Percentiles rank a stretch among this genome's conserved stretches.
These are phyloP conservation scores for Leucoptera coffeella DNA, from an alignment of 2,888 invertebrate genomes.

Conservation along the genomic window DNA sequence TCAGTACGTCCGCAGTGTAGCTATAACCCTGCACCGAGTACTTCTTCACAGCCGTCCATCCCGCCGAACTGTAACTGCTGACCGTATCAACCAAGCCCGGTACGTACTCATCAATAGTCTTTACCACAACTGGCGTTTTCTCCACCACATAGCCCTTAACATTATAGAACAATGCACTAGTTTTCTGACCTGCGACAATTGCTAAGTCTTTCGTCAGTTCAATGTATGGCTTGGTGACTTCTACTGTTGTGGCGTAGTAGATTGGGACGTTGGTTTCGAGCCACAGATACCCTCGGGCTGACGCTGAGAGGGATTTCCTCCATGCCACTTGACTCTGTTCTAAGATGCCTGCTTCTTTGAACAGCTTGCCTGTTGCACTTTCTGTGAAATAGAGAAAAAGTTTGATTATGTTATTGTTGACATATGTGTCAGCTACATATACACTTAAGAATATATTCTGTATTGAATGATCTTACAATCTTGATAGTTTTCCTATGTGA, in stretches of 20 bases:
- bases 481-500: too few species aligned
- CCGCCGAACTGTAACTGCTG: slow-evolving; percentile 36
- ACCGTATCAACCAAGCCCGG: slow-evolving; percentile 65
- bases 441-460: too few species aligned
- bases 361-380: slow-evolving; percentile 58
- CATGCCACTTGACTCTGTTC: slow-evolving; percentile 60
- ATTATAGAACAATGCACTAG: slow-evolving; percentile 37
- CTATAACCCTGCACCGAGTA: slow-evolving; percentile 45
- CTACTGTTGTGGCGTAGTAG: slow-evolving; percentile 51
- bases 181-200: slow-evolving; percentile 46
- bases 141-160: slow-evolving; percentile 39
- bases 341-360: slow-evolving; percentile 59
- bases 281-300: slow-evolving; percentile 59
- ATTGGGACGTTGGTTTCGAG: slow-evolving; percentile 63
- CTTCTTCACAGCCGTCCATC: slow-evolving; percentile 34
- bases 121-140: slow-evolving; percentile 37
- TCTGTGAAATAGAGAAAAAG: too few species aligned
- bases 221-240: slow-evolving; percentile 55
- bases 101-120: slow-evolving; percentile 60
- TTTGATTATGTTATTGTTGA: too few species aligned
- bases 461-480: too few species aligned
- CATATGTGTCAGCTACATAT: too few species aligned
- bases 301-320: slow-evolving; percentile 53
- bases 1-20: slow-evolving; percentile 55
- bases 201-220: slow-evolving; percentile 55